Evolutionary conservation across 2,888 invertebrate species (phyloP).

Genomic region (Eremobia ochroleuca): DNA sequence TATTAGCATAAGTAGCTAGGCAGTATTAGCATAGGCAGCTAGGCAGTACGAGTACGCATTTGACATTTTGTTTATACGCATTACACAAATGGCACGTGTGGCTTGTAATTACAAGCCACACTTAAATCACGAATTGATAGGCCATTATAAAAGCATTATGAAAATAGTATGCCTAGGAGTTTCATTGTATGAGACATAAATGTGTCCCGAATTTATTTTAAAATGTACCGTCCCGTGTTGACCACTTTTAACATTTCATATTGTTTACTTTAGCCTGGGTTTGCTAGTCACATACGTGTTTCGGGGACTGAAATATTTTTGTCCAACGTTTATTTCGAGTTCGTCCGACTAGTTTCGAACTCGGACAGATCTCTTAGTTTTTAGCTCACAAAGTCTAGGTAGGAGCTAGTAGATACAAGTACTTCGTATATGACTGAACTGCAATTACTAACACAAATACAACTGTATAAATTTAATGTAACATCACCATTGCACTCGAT

Average conservation of each 20-base stretch:
- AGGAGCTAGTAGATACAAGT: neutral
- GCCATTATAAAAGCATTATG: slow-evolving; percentile 50
- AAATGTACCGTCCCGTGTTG: neutral
- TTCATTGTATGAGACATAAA: neutral
- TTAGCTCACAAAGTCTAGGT: neutral
- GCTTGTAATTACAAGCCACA: slow-evolving; percentile 48
- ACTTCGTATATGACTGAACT: neutral
- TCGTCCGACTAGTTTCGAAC: neutral
- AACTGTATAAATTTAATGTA: slow-evolving; percentile 10
- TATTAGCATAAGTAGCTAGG: neutral
- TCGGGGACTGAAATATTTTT: neutral
- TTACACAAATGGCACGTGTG: no score
- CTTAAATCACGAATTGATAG: slow-evolving; percentile 30
- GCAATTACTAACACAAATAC: slow-evolving; percentile 28
- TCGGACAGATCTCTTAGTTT: neutral
- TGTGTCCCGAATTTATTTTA: neutral
- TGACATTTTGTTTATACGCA: slow-evolving; percentile 25
- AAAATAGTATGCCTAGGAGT: slow-evolving; percentile 7
- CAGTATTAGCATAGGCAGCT: neutral
- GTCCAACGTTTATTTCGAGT: neutral
- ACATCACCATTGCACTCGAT: slow-evolving; percentile 45
- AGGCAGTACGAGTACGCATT: slow-evolving; percentile 30
- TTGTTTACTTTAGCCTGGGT: neutral
- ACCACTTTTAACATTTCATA: neutral
- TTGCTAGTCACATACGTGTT: neutral